Base-by-base conservation (phyloP, 2,113 vertebrate genomes). In the Carlito syrichta region DNA sequence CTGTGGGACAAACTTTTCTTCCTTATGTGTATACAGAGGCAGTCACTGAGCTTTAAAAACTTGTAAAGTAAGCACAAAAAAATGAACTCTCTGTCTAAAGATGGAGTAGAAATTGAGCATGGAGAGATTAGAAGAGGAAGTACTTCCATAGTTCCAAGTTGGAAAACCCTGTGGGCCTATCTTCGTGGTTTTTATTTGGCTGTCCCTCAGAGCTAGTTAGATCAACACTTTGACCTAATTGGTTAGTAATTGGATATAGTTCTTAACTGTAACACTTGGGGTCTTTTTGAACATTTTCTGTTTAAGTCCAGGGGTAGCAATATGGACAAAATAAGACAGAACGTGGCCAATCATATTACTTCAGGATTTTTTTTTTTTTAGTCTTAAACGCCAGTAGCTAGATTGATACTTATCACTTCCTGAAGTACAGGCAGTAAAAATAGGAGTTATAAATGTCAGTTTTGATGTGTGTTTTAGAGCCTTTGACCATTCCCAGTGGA, bases 371-470 rank as follows among this genome's bases (percentile, higher is more conserved):
- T 23, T 38, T 68, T 8, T 79, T 85, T 91, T 73, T 22, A 92
- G 84, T 54, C 40, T 38, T 92, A 71, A 92, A 86, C 1, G 22
- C 73, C 48, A 7, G 91, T 62, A 96, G 93, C 78, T 88, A 52
- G 76, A 87, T 62, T 54, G 95, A 91, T 86, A 74, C 79, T 89
- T 83, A 96, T 38, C 86, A 83, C 78, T 78, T 93, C 92, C 88
- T 92, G 54, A 97, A 97, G 90, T 78, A 71, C 30, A 62, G 23
- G 94, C 90, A 79, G 25, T 96, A 95, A 96, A 97, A 94, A 45
- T 52, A 78, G 88, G 91, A 50, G 60, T 93, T 95, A 45, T 69
- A 95, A 94, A 93, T 74, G 89, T 78, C 91, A 92, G 85, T 91
- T 96, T 78, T 96, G 95, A 95, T 87, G 63, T 95, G 89, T 94